Base-by-base conservation (phyloP, 2,797 vertebrate genomes). In the Sebastes umbrosus region DNA sequence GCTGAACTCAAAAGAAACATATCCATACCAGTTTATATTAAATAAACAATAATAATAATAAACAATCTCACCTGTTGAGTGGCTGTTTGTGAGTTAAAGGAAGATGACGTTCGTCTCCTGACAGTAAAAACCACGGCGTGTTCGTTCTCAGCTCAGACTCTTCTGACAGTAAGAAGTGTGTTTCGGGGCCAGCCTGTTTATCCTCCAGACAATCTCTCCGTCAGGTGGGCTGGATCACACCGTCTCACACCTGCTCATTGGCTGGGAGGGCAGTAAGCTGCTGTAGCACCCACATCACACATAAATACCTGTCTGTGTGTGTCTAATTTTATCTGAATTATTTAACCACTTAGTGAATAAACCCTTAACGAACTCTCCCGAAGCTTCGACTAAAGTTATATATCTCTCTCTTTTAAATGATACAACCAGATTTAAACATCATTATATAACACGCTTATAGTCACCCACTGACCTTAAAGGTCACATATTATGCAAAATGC, bases 221-320 rank as follows among this genome's bases (percentile, higher is more conserved):
- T 88, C 89, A 92, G 88, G 83, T 75, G 69, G 73, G 79, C 73
- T 25, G 83, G 83, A 83, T 90, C 83, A 82, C 50, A 8, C 69
- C 5, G 27, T 70, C 57, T 76, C 64, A 34, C 36, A 24, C 29
- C 60, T 57, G 69, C 88, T 87, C 73, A 94, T 92, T 93, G 94
- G 93, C 82, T 73, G 88, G 8, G 8, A 6, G 27, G 3, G 7
- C 31, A 2, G 3, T 94, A 93, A 95, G 83, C 92, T 73, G 81
- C 82, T 80, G 73, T 50, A 22, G 18, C 54, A 4, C 16, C 12
- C 5, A 82, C 83, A 85, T 57, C 75, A 58, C n/a, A 27, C 72
- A 71, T 80, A 90, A 90, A 92, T 90, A 92, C 87, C 84, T 80
- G 65, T 12, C 55, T 34, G 55, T 29, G 43, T 50, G 43, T 20